phyloP scores from a whole-genome alignment of 92 coral and sea anemone species.

The Meandrina meandrites region DNA sequence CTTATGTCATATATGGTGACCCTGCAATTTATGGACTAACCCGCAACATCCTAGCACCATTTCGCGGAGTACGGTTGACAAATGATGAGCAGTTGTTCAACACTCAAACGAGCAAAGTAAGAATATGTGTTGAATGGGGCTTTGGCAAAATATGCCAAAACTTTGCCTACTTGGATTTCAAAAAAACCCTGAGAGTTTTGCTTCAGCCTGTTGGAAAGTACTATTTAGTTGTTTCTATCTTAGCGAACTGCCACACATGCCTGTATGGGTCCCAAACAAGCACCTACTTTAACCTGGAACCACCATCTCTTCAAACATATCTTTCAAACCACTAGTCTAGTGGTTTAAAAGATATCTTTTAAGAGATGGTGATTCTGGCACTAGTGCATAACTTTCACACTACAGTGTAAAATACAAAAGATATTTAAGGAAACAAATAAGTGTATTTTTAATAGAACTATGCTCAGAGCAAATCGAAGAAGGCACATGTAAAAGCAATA shows the following conservation, averaged over 20 bases:
- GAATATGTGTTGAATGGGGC: conserved; percentile 50
- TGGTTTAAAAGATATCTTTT: background rate
- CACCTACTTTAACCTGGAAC: conserved; percentile 40
- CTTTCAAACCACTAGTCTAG: conserved; percentile 10
- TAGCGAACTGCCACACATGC: background rate
- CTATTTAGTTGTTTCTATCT: conserved; percentile 22
- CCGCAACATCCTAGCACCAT: conserved; percentile 41
- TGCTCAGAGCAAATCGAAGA: too few species aligned
- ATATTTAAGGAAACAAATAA: too few species aligned
- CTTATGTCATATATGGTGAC: conserved; percentile 51
- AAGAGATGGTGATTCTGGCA: background rate
- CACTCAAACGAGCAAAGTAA: conserved; percentile 28
- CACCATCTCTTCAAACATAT: conserved; percentile 35
- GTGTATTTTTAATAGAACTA: too few species aligned
- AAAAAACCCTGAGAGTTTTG: conserved; percentile 35
- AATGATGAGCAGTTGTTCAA: conserved; percentile 31
- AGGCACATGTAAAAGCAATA: too few species aligned
- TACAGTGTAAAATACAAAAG: too few species aligned
- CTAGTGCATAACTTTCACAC: too few species aligned
- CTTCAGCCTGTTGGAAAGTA: conserved; percentile 50
- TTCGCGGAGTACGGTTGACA: conserved; percentile 24
- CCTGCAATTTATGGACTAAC: conserved; percentile 59
- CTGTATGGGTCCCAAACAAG: conserved; percentile 49
- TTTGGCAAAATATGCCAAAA: conserved; percentile 46
- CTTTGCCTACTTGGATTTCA: conserved; percentile 41